Evolutionary conservation across 2,797 vertebrate genomes (phyloP).

Genomic region (Erpetoichthys calabaricus): DNA sequence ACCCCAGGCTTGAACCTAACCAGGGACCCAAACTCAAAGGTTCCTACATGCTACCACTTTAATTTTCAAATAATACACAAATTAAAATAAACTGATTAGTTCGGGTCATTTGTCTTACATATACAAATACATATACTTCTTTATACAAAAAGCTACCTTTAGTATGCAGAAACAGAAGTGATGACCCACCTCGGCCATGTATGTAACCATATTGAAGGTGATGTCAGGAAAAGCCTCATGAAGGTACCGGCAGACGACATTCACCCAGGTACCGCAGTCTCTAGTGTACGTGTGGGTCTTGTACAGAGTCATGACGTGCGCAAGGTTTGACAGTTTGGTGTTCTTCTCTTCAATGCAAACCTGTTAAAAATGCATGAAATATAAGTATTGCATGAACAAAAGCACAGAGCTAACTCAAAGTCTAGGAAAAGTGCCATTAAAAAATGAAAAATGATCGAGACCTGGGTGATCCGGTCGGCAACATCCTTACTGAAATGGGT

Average conservation of each 20-base stretch:
- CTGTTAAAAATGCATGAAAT: conserved; percentile 36
- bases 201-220: conserved; percentile 90
- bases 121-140: too few species aligned
- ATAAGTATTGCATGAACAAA: not conserved
- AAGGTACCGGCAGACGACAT: conserved; percentile 90
- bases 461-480: conserved; percentile 93
- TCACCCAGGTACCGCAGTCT: conserved; percentile 92
- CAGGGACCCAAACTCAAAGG: too few species aligned
- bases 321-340: conserved; percentile 86
- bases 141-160: too few species aligned
- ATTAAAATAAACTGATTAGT: too few species aligned
- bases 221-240: conserved; percentile 87
- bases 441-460: conserved; percentile 27
- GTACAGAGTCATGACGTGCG: conserved; percentile 96
- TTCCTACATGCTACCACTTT: too few species aligned
- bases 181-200: conserved; percentile 75
- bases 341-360: conserved; percentile 92
- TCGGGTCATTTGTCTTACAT: too few species aligned
- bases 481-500: conserved; percentile 94
- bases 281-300: conserved; percentile 93
- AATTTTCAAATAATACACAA: too few species aligned
- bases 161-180: too few species aligned
- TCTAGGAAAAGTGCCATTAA: not conserved
- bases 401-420: not conserved
- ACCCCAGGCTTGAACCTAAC: too few species aligned